These are phyloP conservation scores for Epistrophe eligans DNA, from an alignment of 2,888 invertebrate species.

Conservation along the genomic window DNA sequence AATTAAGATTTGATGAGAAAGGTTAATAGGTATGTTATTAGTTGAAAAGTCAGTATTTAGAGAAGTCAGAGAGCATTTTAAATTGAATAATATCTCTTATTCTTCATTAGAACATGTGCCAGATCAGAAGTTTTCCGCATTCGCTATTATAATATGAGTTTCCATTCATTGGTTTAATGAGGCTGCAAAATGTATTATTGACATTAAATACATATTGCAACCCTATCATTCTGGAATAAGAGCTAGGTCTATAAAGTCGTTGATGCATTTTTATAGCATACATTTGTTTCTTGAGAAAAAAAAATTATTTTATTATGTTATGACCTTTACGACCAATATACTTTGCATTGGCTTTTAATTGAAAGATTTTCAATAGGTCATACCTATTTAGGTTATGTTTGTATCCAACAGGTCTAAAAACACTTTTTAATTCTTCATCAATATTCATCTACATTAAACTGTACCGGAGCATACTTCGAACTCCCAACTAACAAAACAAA, in stretches of 20 bases:
- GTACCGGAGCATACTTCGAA: too few species aligned
- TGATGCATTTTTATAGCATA: not conserved
- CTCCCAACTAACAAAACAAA: too few species aligned
- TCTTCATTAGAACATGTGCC: conserved; percentile 2
- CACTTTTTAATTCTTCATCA: too few species aligned
- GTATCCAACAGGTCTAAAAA: too few species aligned
- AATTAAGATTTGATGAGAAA: conserved; percentile 6
- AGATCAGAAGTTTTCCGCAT: not conserved
- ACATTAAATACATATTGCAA: not conserved
- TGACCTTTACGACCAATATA: not conserved
- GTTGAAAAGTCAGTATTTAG: conserved; percentile 3
- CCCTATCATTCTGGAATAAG: not conserved
- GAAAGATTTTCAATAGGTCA: too few species aligned
- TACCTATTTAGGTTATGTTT: too few species aligned
- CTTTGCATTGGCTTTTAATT: not conserved
- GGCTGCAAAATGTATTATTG: not conserved
- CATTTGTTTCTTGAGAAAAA: not conserved
- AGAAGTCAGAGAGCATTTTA: conserved; percentile 8
- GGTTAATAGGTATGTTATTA: conserved; percentile 26
- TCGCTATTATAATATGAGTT: not conserved
- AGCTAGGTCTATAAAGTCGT: not conserved
- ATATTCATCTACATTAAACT: too few species aligned
- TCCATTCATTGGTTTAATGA: not conserved
- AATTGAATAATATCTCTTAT: conserved; percentile 20
- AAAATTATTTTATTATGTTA: not conserved